Evolutionary conservation across 2,888 invertebrate species (phyloP).

Genomic region (Eumerus sabulonum): DNA sequence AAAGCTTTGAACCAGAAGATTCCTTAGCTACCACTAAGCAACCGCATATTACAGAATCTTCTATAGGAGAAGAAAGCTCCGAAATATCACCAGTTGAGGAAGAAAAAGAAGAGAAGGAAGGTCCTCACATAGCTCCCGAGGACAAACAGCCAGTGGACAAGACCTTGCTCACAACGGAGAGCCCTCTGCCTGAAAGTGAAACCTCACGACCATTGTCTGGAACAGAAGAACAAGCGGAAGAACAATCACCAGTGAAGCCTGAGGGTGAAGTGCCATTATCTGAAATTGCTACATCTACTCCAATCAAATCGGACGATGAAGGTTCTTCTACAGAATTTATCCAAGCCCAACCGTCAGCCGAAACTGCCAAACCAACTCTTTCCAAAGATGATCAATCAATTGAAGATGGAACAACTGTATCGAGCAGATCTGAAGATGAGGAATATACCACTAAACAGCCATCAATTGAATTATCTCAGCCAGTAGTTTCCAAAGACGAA

Average conservation of each 20-base stretch:
- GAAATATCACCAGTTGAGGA: no score
- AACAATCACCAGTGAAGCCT: background rate
- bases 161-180: slow-evolving; percentile 31
- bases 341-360: background rate
- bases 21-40: background rate
- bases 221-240: slow-evolving; percentile 12
- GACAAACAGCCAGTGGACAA: slow-evolving; percentile 30
- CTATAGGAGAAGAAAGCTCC: no score
- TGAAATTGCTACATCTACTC: no score
- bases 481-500: no score
- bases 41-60: no score
- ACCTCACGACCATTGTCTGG: background rate
- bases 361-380: slow-evolving; percentile 19
- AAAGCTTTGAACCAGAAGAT: slow-evolving; percentile 1
- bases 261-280: background rate
- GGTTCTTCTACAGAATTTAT: no score
- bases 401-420: slow-evolving; percentile 57
- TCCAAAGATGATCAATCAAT: slow-evolving; percentile 50
- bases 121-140: no score
- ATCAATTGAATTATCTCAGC: no score
- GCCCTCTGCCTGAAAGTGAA: slow-evolving; percentile 21
- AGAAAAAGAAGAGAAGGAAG: no score
- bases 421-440: no score
- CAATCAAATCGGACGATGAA: no score
- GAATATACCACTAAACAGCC: no score